Evolutionary conservation across 2,113 vertebrate species (phyloP), one percentile per base, ranked within the genome.

Genomic region (Orycteropus afer): DNA sequence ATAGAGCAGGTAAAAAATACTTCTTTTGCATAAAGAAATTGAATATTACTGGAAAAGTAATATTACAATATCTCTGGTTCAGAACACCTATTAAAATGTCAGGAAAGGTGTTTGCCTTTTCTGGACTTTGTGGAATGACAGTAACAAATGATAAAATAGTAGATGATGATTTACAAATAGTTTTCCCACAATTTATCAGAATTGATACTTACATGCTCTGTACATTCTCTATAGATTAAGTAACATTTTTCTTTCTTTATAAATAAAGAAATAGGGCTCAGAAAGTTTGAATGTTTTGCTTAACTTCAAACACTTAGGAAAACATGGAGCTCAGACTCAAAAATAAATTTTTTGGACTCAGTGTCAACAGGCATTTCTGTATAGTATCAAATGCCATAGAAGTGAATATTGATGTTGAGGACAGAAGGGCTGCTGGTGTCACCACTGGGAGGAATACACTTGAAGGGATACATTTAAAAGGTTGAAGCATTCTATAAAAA

Each of bases 361-460:
- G 9, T 40, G 25, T 73, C 34, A 67, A 25, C 15, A 91, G 37
- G 6, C 82, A 49, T 74, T 63, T 69, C 12, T 23, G 23, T 22
- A 27, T n/a, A 11, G 51, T 15, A 53, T 0, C 29, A 9, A 0
- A 42, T 12, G 7, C 61, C 12, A 27, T 23, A 86, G 57, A 83
- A 55, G 12, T 34, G 9, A 90, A 34, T 10, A 32, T 5, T 1
- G 12, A 9, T 57, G 3, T n/a, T 15, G 3, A 3, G 27, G 22
- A 8, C 45, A 0, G 1, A 4, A 34, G 25, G 20, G 10, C 14
- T 55, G 22, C 5, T 10, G 49, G 27, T 29, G 13, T 9, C 5
- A 86, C 3, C 22, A 7, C 8, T 74, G 20, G 74, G 15, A 67
- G 14, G 88, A 85, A 34, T 3, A 5, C n/a, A 51, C 10, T 59